Base-by-base conservation (phyloP, 2,888 invertebrate genomes). In the Cotesia congregata region DNA sequence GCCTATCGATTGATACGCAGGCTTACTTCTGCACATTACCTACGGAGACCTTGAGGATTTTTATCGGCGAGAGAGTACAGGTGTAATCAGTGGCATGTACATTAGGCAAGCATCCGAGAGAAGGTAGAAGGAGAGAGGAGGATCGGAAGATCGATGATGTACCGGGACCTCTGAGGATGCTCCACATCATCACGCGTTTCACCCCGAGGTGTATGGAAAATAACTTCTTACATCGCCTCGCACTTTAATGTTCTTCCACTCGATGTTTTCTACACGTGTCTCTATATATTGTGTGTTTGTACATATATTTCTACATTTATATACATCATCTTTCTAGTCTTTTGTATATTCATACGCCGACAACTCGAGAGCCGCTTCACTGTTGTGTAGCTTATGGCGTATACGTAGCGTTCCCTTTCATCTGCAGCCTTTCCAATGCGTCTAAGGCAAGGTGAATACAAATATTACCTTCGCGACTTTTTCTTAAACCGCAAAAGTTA, bases 81-180 rank as follows among this genome's bases (percentile, higher is more conserved):
- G 72, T 72, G 74, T 74, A 76, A 81, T 78, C 77, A 79, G 76
- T 76, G 76, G 71, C 65, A 77, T 76, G 68, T 72, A 70, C 65
- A 71, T 78, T 77, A 71, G 71, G 77, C 76, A 69, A 65, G 65
- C 61, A 72, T 40, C 9, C 62, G 41, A 65, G 40, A 69, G 71
- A 60, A 30, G 30, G 30, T 30, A 30, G 30, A 3, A 30, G 30
- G 30, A 30, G 30, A 30, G 30, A 30, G 30, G 30, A 30, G 30
- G 30, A 30, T 30, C 3, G 68, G 73, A 80, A 79, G 80, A 82
- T 80, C 77, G 78, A 81, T 80, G 79, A 81, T 79, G 75, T 80
- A 75, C 78, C 77, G 59, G 50, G 70, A 67, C 70, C 76, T 74
- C 80, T 78, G 50, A 50, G 77, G 79, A 79, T 79, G 78, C 65